These are phyloP conservation scores for Troides oblongomaculatus DNA, from an alignment of 2,888 invertebrate species.

Conservation along the genomic window DNA sequence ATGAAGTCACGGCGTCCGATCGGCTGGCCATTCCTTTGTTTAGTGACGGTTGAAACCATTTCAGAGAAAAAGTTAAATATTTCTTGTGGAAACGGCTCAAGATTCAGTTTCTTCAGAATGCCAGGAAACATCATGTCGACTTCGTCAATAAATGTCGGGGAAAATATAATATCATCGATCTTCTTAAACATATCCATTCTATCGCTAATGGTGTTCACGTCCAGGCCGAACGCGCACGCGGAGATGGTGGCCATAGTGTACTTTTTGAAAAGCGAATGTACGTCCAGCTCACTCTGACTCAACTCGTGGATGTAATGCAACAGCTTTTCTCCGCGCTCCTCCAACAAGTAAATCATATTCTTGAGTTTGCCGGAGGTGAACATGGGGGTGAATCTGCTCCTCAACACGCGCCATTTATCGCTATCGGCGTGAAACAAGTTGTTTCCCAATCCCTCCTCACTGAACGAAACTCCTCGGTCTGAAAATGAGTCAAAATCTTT, in stretches of 20 bases:
- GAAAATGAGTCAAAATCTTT: conserved; percentile 54
- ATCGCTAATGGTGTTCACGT: conserved; percentile 37
- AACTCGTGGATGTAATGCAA: conserved; percentile 37
- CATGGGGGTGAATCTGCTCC: conserved; percentile 51
- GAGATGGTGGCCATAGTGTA: conserved; percentile 49
- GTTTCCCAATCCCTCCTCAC: conserved; percentile 46
- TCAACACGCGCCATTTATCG: conserved; percentile 51
- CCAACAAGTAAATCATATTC: conserved; percentile 53
- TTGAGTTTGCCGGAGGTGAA: conserved; percentile 59
- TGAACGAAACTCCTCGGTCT: conserved; percentile 51
- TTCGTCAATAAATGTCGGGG: conserved; percentile 27
- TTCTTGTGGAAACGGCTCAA: conserved; percentile 41
- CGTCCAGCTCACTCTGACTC: conserved; percentile 39
- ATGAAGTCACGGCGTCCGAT: conserved; percentile 51
- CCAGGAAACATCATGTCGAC: conserved; percentile 49
- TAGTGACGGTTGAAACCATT: conserved; percentile 41
- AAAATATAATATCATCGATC: conserved; percentile 23
- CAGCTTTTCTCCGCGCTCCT: conserved; percentile 46
- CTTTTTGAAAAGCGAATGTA: conserved; percentile 42
- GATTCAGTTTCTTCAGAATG: conserved; percentile 43
- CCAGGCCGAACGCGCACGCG: conserved; percentile 44
- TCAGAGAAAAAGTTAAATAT: conserved; percentile 41
- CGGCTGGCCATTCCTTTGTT: conserved; percentile 46
- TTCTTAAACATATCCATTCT: conserved; percentile 36
- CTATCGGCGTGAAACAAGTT: conserved; percentile 55